These are phyloP conservation scores for Myotis daubentonii DNA, from an alignment of 2,797 vertebrate genomes.

Conservation along the genomic window DNA sequence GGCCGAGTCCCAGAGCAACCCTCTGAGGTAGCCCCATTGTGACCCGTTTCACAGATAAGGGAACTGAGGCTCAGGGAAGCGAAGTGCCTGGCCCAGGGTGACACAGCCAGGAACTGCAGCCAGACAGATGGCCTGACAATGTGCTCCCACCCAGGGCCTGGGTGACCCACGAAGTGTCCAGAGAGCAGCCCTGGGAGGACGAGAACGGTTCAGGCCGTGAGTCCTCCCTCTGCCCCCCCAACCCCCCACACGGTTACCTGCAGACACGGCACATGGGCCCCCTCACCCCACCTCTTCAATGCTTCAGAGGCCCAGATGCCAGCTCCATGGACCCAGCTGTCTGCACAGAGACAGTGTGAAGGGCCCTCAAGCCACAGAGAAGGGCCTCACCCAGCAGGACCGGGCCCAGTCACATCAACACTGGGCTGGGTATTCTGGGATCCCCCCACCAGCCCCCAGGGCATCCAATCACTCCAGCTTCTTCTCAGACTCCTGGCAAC, in stretches of 20 bases:
- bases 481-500: not conserved
- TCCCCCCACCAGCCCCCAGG: rapidly evolving
- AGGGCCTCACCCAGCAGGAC: rapidly evolving
- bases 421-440: not conserved
- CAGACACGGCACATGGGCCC: not conserved
- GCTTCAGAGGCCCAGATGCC: not conserved
- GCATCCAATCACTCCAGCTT: not conserved
- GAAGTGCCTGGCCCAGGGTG: not conserved
- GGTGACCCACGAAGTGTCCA: not conserved
- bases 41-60: not conserved
- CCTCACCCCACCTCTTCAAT: not conserved
- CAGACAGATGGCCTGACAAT: not conserved
- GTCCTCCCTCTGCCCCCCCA: too few relatives aligned
- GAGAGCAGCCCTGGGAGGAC: not conserved
- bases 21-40: rapidly evolving
- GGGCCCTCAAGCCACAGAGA: not conserved
- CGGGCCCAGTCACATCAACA: too few relatives aligned
- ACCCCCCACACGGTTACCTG: not conserved
- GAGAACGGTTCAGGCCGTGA: not conserved
- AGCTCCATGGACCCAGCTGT: not conserved
- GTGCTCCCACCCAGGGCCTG: too few relatives aligned
- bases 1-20: not conserved
- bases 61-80: not conserved
- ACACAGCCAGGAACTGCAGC: not conserved
- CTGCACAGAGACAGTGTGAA: not conserved